A percentile compares a stretch with the other conserved stretches of the same genome.
phyloP scores from a whole-genome alignment of 2,888 invertebrate genomes.

The Eupithecia vulgata region DNA sequence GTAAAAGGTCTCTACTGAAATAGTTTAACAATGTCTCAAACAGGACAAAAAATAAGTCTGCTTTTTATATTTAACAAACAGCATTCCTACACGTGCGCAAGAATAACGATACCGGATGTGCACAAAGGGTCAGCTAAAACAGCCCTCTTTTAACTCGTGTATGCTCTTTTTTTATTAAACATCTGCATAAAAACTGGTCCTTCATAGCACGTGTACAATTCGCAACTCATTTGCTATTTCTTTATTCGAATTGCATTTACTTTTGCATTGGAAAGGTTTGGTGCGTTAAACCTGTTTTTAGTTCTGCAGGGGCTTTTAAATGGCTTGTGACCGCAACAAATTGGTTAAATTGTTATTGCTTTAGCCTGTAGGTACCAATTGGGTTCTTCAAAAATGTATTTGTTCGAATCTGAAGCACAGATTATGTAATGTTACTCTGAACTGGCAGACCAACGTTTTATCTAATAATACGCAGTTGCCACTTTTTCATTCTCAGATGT shows the following conservation, averaged over 20 bases:
- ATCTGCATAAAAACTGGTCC: slow-evolving; percentile 21
- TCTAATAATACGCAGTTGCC: not conserved
- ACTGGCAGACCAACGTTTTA: not conserved
- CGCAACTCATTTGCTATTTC: slow-evolving; percentile 22
- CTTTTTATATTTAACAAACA: slow-evolving; percentile 7
- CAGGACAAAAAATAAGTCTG: not conserved
- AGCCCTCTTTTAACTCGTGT: not conserved
- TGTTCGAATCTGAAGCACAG: not conserved
- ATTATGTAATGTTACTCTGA: not conserved
- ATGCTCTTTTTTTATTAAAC: slow-evolving; percentile 6
- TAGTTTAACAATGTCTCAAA: slow-evolving; percentile 7
- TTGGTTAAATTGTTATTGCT: slow-evolving; percentile 24
- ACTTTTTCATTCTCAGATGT: not conserved
- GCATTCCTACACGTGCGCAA: not conserved
- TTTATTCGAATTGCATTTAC: slow-evolving; percentile 22
- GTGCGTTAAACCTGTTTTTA: slow-evolving; percentile 29
- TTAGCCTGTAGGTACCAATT: not conserved
- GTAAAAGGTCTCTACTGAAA: not conserved
- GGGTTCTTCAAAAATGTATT: not conserved
- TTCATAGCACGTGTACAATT: slow-evolving; percentile 20
- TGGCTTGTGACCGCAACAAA: slow-evolving; percentile 27
- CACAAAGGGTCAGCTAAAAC: slow-evolving; percentile 3
- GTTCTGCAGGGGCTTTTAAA: slow-evolving; percentile 19
- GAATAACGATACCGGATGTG: slow-evolving; percentile 7
- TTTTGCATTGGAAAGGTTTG: slow-evolving; percentile 14